A percentile compares a stretch with the other conserved stretches of the same genome.
Conservation (phyloP, 30 jellyfish, hydroid and myxozoan species). For the Cassiopea xamachana region DNA sequence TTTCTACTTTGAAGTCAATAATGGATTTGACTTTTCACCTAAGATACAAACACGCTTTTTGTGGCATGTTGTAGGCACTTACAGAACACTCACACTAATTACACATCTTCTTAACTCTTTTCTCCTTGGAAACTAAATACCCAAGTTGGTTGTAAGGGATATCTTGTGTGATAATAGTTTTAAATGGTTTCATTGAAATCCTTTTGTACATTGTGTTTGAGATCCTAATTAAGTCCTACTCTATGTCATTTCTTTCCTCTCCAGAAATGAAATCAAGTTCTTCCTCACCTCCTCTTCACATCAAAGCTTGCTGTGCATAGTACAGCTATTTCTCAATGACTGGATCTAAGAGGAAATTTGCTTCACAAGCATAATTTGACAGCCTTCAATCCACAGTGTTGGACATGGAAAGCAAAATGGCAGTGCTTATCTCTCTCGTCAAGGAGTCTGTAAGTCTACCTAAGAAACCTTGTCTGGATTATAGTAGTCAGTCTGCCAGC, state of each 20-base stretch:
- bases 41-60: no score
- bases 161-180: no score
- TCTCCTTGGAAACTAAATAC: no score
- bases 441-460: neutral
- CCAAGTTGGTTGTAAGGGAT: no score
- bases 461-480: neutral
- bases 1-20: no score
- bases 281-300: neutral
- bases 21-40: no score
- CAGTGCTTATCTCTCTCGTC: neutral
- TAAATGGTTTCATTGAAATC: no score
- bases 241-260: neutral
- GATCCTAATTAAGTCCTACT: neutral
- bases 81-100: no score
- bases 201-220: no score
- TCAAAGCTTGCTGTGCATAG: neutral
- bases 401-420: neutral
- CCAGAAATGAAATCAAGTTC: neutral
- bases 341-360: neutral
- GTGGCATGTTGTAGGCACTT: no score
- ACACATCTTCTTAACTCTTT: no score
- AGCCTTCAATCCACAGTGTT: neutral
- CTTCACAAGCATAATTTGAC: neutral
- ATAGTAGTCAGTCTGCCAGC: neutral
- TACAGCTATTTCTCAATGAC: neutral